Conservation (phyloP, 2,797 vertebrate species). For the Corythornis leucogaster region DNA sequence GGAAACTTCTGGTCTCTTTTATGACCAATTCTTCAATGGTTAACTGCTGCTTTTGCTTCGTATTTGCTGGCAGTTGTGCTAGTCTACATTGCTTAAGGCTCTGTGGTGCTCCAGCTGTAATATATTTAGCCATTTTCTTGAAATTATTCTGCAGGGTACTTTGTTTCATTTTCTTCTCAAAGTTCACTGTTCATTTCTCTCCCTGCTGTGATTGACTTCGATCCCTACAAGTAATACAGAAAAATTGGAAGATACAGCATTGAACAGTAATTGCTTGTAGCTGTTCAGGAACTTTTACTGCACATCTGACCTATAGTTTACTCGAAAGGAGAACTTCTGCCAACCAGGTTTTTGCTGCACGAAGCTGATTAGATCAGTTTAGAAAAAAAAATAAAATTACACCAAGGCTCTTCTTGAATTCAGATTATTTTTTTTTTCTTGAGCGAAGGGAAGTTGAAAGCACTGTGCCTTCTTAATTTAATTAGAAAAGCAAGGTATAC, state of each 20-base stretch:
- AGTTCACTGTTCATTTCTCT: not conserved
- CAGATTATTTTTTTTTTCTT: not conserved
- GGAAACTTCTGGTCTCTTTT: not conserved
- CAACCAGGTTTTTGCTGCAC: not conserved
- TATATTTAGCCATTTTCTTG: conserved; percentile 14
- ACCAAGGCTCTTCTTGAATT: not conserved
- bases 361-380: not conserved
- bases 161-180: not conserved
- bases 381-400: not conserved
- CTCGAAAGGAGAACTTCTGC: not conserved
- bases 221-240: not conserved
- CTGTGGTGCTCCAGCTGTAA: not conserved
- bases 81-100: not conserved
- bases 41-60: not conserved
- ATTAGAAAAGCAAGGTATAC: not conserved
- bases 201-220: not conserved
- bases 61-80: not conserved
- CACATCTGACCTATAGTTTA: not conserved
- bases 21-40: not conserved
- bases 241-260: not conserved
- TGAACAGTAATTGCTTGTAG: not conserved
- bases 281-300: not conserved
- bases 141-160: not conserved
- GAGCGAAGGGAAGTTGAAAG: not conserved
- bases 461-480: not conserved